Evolutionary conservation across 2,797 vertebrate genomes (phyloP).

Genomic region (Falco peregrinus): DNA sequence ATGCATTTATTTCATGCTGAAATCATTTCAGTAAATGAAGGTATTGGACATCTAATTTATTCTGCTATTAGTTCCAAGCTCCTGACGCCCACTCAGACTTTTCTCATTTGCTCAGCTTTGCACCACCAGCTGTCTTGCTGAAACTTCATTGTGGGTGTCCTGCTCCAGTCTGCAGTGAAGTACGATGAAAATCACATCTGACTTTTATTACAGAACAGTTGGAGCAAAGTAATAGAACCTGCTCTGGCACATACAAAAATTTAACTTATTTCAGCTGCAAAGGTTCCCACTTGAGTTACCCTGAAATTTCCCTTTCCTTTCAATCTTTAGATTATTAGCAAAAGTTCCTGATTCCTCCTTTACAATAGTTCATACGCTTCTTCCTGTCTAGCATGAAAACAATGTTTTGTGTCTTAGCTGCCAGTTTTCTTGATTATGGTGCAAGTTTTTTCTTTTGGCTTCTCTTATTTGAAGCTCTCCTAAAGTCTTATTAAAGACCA

Average conservation of each 20-base stretch:
- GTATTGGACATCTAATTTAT: constrained; percentile 44
- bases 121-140: constrained; percentile 44
- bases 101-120: constrained; percentile 32
- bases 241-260: not conserved
- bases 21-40: constrained; percentile 40
- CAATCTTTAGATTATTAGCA: not conserved
- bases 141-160: constrained; percentile 40
- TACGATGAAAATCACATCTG: not conserved
- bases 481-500: not conserved
- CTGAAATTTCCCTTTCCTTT: not conserved
- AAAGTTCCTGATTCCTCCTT: not conserved
- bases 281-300: not conserved
- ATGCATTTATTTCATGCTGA: constrained; percentile 49
- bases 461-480: not conserved
- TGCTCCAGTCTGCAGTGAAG: not conserved
- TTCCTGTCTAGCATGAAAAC: not conserved
- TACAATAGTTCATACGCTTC: not conserved
- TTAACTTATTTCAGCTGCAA: not conserved
- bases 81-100: constrained; percentile 23
- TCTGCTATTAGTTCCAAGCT: constrained; percentile 47
- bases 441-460: not conserved
- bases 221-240: not conserved
- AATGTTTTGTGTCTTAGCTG: not conserved
- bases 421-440: not conserved
- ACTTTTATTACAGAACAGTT: not conserved